Base-by-base conservation (phyloP, 2,797 vertebrate genomes). In the Tamandua tetradactyla region DNA sequence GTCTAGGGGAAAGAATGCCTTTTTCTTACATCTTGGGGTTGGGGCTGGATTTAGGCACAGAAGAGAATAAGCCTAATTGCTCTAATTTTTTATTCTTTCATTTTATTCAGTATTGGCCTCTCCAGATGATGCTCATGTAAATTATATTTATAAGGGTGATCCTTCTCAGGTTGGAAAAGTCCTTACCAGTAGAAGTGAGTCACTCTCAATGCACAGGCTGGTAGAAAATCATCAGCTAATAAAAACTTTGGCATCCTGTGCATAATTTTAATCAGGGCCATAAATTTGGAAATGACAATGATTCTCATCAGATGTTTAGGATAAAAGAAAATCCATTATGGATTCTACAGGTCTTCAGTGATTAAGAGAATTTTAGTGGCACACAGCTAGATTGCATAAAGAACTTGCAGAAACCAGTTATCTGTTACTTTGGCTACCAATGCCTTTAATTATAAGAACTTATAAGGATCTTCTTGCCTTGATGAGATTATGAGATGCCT, bases 401-500 rank as follows among this genome's bases (percentile, higher is more conserved):
- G 52, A 82, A 83, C 23, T 9, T 25, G 11, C 4, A 66, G 44
- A 80, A 80, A 55, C 8, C 9, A 68, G 30, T 69, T 78, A 37
- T 71, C 27, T 66, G 27, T 57, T 91, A 85, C 42, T 76, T 92
- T 83, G 93, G 15, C 72, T 84, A 92, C 7, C 59, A 68, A 42
- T 68, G 80, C 20, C 32, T 82, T 64, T 57, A 87, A 71, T 25
- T 83, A 12, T 30, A 81, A 81, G 47, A 55, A 42, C 82, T 47
- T 68, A 2, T 64, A 64, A 87, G 15, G 11, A 62, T 79, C 5
- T 47, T 71, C n/a, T 69, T 22, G 11, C 1, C 80, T 42, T 22
- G 40, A 81, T 71, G 40, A 87, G 81, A 90, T 1, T 91, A 52
- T 88, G 59, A 95, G 88, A 83, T 44, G 68, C 30, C 27, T 93